Percentiles rank a stretch among this genome's conserved stretches.
These are phyloP conservation scores for Gymnocheta viridis DNA, from an alignment of 2,888 invertebrate species.

Conservation along the genomic window DNA sequence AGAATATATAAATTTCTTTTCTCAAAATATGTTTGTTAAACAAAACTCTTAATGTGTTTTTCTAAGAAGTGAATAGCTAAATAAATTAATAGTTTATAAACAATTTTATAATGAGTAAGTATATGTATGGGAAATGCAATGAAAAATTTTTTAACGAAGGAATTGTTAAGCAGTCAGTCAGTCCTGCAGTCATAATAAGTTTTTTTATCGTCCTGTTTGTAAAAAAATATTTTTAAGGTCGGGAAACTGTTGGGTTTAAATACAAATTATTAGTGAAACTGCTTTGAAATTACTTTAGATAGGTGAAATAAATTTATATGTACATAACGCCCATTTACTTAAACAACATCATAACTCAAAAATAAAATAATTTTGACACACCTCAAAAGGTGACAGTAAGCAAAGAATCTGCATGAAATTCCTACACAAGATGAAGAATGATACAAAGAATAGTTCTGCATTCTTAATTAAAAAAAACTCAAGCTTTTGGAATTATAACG, in stretches of 20 bases:
- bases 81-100: constrained; percentile 14
- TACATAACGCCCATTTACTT: no score
- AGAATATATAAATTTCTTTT: neutral
- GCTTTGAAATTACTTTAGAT: neutral
- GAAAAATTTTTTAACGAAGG: neutral
- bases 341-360: no score
- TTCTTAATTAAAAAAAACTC: no score
- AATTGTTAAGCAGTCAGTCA: neutral
- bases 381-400: no score
- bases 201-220: no score
- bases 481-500: no score
- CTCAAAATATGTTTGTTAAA: neutral
- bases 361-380: no score
- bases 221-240: no score
- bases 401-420: no score
- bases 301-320: neutral
- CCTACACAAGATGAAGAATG: no score
- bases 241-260: no score
- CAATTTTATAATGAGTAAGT: constrained; percentile 59
- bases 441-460: no score
- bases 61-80: neutral
- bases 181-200: neutral
- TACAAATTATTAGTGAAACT: neutral
- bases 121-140: neutral
- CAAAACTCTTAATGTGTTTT: neutral